Conservation (phyloP, 2,113 vertebrate genomes). For the Pavo muticus region DNA sequence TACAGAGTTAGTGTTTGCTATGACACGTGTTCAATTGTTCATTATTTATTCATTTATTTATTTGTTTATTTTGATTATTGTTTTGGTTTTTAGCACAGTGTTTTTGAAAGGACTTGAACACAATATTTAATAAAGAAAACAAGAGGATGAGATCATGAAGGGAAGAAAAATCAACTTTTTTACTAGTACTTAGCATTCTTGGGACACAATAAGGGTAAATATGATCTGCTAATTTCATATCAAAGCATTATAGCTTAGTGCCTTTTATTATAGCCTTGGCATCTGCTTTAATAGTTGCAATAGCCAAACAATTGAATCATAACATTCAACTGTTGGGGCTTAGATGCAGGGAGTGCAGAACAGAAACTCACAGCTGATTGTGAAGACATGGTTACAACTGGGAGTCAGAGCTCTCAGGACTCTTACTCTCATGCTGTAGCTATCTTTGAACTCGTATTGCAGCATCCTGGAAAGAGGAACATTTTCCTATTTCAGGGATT, state of each 20-base stretch:
- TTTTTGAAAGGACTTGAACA: neutral
- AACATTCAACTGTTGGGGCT: neutral
- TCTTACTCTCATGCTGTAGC: neutral
- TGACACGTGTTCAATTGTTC: fast-evolving
- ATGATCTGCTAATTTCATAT: neutral
- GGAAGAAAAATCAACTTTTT: neutral
- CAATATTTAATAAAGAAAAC: neutral
- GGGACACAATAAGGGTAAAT: neutral
- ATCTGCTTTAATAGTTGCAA: neutral
- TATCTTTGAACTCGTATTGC: neutral
- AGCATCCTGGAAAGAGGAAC: neutral
- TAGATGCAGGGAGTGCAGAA: neutral
- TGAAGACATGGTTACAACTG: neutral
- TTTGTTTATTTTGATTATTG: neutral
- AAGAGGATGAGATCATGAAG: neutral
- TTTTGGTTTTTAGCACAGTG: neutral
- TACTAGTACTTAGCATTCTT: neutral
- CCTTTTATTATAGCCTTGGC: neutral
- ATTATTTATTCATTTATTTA: neutral
- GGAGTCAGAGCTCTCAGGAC: neutral
- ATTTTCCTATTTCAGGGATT: neutral
- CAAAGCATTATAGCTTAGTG: neutral
- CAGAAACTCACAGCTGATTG: neutral
- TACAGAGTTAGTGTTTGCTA: neutral
- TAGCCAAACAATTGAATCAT: neutral